These are phyloP conservation scores for Pyrgilauda ruficollis DNA, from an alignment of 2,113 vertebrate genomes.

Conservation along the genomic window DNA sequence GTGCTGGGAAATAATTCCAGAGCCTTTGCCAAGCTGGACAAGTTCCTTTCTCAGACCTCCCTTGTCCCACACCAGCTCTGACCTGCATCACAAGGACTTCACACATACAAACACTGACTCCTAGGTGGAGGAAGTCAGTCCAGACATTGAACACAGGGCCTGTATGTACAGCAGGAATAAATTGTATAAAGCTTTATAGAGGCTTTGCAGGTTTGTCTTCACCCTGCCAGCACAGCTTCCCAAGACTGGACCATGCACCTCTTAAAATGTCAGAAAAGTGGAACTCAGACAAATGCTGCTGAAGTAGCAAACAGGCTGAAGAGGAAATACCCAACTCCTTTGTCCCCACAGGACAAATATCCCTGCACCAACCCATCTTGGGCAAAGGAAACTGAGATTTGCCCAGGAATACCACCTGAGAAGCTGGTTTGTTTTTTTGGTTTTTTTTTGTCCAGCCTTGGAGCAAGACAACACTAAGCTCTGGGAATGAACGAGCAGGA, in stretches of 20 bases:
- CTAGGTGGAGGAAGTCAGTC: background rate
- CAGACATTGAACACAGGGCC: background rate
- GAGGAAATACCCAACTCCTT: background rate
- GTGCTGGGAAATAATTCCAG: background rate
- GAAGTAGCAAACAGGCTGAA: background rate
- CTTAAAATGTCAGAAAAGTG: background rate
- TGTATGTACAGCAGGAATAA: rapidly evolving
- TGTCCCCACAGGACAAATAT: background rate
- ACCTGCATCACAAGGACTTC: background rate
- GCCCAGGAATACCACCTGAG: background rate
- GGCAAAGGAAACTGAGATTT: background rate
- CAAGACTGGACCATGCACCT: background rate
- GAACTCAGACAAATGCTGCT: background rate
- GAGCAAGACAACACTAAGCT: background rate
- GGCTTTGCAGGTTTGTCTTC: background rate
- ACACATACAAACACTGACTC: background rate
- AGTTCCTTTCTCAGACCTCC: background rate
- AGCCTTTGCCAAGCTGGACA: background rate
- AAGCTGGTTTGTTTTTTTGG: background rate
- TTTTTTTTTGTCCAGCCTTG: background rate
- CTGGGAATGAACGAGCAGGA: background rate
- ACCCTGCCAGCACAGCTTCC: background rate
- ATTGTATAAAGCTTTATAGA: background rate
- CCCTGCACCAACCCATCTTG: background rate
- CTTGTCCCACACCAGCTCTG: background rate